Base-by-base conservation (phyloP, 2,888 invertebrate genomes). In the Anarsia innoxiella region DNA sequence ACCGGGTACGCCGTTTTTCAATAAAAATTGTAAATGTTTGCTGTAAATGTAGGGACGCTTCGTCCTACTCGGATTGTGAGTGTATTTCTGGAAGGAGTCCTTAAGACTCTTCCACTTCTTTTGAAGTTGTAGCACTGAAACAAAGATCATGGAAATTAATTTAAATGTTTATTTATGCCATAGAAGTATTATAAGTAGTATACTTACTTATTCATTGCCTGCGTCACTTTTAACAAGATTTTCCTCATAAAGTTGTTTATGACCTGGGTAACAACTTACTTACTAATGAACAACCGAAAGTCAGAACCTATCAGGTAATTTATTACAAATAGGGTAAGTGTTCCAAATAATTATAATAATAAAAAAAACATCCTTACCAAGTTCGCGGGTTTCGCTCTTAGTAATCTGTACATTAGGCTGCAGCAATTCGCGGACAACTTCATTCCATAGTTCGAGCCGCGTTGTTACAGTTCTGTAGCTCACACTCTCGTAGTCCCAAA, bases 21-120 rank as follows among this genome's bases (percentile, higher is more conserved):
- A 39, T 2, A 83, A 56, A 36, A 84, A 84, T 33, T 73, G 66
- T 31, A 83, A 40, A n/a, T 77, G 74, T 45, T 66, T 76, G 8
- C 48, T 46, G 47, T 82, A 83, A 11, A 83, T 51, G 44, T 84
- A 84, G 0, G 83, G 82, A 9, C 68, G 61, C 42, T 56, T 71
- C 3, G 71, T 71, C 52, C 67, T 65, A 10, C 58, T 63, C 1
- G 80, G 80, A 37, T 79, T 69, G 1, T 57, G 42, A 14, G 73
- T 35, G 53, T 75, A 80, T 42, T 82, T 82, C 41, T 71, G 68
- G 43, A 73, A 83, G 45, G 76, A 76, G 44, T 84, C 84, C 15
- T 80, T 57, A 8, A 83, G 72, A 46, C 83, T 76, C 46, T 83
- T 84, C 83, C 83, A 84, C 61, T 83, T 84, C 56, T 80, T 83